Base-by-base conservation (phyloP, 2,888 invertebrate genomes). In the Eugnorisma glareosa region DNA sequence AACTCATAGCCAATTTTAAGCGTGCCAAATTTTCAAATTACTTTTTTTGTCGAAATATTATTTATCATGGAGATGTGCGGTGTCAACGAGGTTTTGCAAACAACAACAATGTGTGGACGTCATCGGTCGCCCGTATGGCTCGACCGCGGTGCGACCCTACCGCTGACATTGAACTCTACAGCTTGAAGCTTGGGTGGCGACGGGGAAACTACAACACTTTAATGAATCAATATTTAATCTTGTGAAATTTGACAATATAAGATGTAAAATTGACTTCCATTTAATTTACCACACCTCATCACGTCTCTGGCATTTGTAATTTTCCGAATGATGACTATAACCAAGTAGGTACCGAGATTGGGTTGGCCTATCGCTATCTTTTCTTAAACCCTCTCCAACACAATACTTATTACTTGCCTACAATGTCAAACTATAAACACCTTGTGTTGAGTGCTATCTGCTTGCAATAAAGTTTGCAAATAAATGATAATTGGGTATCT, bases 81-180 rank as follows among this genome's bases (percentile, higher is more conserved):
- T 84, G 75, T 85, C 75, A 80, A 81, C 81, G 68, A 87, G 84
- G 57, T 83, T 59, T 72, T 59, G 64, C 67, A 81, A 77, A 87
- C 87, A 88, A 88, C 75, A 69, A 84, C 77, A 85, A 78, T 71
- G 72, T 75, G 76, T 77, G 71, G 73, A 82, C 80, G 79, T 80
- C 78, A 77, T 57, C 82, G 76, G 72, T 35, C 87, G 91, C 94
- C 95, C 95, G 94, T 94, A 94, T 95, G 90, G 77, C 81, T 86
- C 85, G 84, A 90, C 92, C 93, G 91, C 93, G 93, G 87, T 82
- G 81, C 90, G 93, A 92, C 92, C 94, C 92, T 91, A 93, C 90
- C 92, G 92, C 93, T 96, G 96, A 96, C 96, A 96, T 95, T 96
- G 96, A 96, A 95, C 96, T 94, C 93, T 75, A 82, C 86, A 85